Evolutionary conservation across 2,113 vertebrate genomes (phyloP).

Genomic region (Sinocyclocheilus rhinocerous): DNA sequence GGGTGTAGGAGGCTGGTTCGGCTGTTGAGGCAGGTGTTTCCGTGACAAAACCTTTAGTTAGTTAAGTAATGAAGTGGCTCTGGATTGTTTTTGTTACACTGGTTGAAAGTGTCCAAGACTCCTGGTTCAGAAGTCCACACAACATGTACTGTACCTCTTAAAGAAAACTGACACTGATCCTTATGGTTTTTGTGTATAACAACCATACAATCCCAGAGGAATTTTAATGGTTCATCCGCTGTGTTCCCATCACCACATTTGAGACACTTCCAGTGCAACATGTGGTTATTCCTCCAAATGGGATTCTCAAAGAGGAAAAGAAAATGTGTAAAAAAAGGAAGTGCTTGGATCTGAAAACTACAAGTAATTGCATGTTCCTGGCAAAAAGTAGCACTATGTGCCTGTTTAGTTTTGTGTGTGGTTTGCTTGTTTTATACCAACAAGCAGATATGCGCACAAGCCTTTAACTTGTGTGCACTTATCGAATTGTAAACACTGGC

Average conservation of each 20-base stretch:
- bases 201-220: slow-evolving; percentile 57
- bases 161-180: not conserved
- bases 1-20: too few relatives aligned
- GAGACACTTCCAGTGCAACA: slow-evolving; percentile 37
- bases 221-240: slow-evolving; percentile 61
- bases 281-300: slow-evolving; percentile 45
- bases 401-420: slow-evolving; percentile 54
- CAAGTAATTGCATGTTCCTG: slow-evolving; percentile 65
- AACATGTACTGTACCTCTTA: not conserved
- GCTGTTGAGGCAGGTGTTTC: too few relatives aligned
- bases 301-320: slow-evolving; percentile 51
- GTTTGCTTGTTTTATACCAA: slow-evolving; percentile 60
- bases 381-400: slow-evolving; percentile 49
- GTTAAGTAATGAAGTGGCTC: not conserved
- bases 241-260: slow-evolving; percentile 56
- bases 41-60: too few relatives aligned
- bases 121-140: not conserved
- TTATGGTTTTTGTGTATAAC: slow-evolving; percentile 51
- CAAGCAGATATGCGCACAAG: slow-evolving; percentile 57
- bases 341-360: slow-evolving; percentile 53
- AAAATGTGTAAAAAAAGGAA: slow-evolving; percentile 58
- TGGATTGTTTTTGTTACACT: not conserved
- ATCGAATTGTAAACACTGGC: slow-evolving; percentile 62
- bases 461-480: slow-evolving; percentile 59
- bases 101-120: not conserved